Evolutionary conservation across 35 echinoderm and acorn worm genomes (phyloP).

Genomic region (Hemicentrotus pulcherrimus): DNA sequence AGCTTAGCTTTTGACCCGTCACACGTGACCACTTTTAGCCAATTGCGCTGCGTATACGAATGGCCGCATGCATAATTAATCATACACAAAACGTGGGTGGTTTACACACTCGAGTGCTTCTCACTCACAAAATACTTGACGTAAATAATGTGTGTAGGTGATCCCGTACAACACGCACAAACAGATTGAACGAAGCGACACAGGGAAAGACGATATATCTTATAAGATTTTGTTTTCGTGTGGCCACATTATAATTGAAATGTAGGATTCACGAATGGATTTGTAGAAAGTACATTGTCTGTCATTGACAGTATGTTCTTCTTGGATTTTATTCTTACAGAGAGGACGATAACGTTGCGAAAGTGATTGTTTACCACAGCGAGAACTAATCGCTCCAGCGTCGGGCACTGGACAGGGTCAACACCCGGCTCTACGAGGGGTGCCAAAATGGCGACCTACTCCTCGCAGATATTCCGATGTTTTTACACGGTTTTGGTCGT

Average conservation of each 20-base stretch:
- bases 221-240: not conserved
- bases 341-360: slow-evolving; percentile 48
- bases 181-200: not conserved
- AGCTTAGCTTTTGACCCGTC: not conserved
- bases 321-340: slow-evolving; percentile 53
- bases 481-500: slow-evolving; percentile 43
- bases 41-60: slow-evolving; percentile 14
- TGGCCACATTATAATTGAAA: not conserved
- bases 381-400: slow-evolving; percentile 44
- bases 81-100: slow-evolving; percentile 55
- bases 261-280: slow-evolving; percentile 34
- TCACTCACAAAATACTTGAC: slow-evolving; percentile 29
- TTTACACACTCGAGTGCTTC: slow-evolving; percentile 49
- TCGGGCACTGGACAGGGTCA: slow-evolving; percentile 46
- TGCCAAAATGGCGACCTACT: slow-evolving; percentile 52
- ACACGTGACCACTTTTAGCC: slow-evolving; percentile 21
- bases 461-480: slow-evolving; percentile 45
- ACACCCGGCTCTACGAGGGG: slow-evolving; percentile 51
- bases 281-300: not conserved
- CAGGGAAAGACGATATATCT: not conserved
- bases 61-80: slow-evolving; percentile 52
- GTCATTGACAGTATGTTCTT: slow-evolving; percentile 47
- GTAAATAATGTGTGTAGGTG: slow-evolving; percentile 36
- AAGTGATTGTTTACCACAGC: slow-evolving; percentile 52
- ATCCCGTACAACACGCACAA: not conserved